Evolutionary conservation across 2,888 invertebrate species (phyloP), one percentile per base, ranked within the genome.

Genomic region (Diaperis boleti): DNA sequence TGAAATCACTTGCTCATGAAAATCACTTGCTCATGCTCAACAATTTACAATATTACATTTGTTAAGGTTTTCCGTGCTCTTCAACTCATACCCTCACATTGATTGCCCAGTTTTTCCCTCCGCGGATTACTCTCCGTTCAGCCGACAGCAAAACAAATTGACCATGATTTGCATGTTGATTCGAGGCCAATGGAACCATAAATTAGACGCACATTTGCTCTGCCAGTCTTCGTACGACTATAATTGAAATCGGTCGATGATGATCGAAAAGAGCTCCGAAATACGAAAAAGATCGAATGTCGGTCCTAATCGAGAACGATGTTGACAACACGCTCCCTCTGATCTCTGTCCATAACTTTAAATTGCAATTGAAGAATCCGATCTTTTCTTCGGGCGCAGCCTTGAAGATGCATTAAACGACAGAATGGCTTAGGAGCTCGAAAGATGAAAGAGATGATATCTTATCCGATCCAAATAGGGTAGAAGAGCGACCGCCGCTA

Each of bases 121-220:
- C 45, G 14, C 7, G 11, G 20, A 42, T 42, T 42, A 42, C 42
- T 45, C 14, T 17, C 15, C 26, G 8, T 13, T 15, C 41, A n/a
- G 13, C 22, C 26, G 45, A 18, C 45, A 45, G 45, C 50, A 37
- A 50, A 50, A 50, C 50, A 50, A 50, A 50, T 50, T 14, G 29
- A 54, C 54, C 13, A 54, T 54, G 54, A 54, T 54, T 54, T 54
- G 54, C 54, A 54, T 42, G 17, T 54, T 42, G 42, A 31, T 55
- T 42, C 55, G 55, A 55, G 55, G 55, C 44, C 55, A 55, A 55
- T 55, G 42, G 33, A 44, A 55, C 55, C 55, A 55, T 42, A 44
- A 44, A 55, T 44, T 42, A 55, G 44, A 55, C 42, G 55, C 55
- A 22, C 20, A 50, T 50, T 50, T 35, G 18, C 8, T 33, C 37